These are phyloP conservation scores for Clanis bilineata DNA, from an alignment of 2,888 invertebrate genomes.

Conservation along the genomic window DNA sequence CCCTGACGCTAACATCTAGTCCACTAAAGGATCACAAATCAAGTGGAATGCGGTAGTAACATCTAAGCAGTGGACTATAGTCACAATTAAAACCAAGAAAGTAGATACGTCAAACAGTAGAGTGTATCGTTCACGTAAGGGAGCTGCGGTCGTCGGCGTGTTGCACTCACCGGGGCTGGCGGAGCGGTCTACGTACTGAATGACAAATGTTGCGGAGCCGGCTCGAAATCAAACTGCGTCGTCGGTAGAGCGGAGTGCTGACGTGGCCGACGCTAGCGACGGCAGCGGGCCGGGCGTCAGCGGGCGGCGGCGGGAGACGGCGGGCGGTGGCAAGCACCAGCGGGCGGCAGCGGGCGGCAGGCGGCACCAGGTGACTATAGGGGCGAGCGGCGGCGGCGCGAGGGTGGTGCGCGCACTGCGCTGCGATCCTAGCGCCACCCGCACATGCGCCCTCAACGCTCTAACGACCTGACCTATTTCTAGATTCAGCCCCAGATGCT, in stretches of 20 bases:
- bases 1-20: conserved; percentile 71
- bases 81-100: conserved; percentile 47
- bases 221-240: conserved; percentile 47
- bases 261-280: conserved; percentile 24
- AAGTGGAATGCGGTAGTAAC: conserved; percentile 48
- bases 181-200: conserved; percentile 50
- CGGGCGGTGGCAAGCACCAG: not conserved
- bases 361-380: conserved; percentile 25
- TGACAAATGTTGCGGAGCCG: conserved; percentile 36
- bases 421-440: conserved; percentile 21
- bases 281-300: not conserved
- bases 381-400: conserved; percentile 34
- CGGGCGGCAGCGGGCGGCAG: not conserved
- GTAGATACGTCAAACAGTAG: conserved; percentile 36
- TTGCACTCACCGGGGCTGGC: conserved; percentile 60
- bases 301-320: not conserved
- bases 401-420: conserved; percentile 34
- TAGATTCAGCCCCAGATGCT: conserved; percentile 37
- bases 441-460: conserved; percentile 47
- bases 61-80: conserved; percentile 64
- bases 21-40: conserved; percentile 55
- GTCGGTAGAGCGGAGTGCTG: conserved; percentile 47
- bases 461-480: conserved; percentile 52
- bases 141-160: conserved; percentile 22
- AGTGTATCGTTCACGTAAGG: conserved; percentile 39